phyloP scores from a whole-genome alignment of 2,113 vertebrate genomes.

The Girardinichthys multiradiatus region DNA sequence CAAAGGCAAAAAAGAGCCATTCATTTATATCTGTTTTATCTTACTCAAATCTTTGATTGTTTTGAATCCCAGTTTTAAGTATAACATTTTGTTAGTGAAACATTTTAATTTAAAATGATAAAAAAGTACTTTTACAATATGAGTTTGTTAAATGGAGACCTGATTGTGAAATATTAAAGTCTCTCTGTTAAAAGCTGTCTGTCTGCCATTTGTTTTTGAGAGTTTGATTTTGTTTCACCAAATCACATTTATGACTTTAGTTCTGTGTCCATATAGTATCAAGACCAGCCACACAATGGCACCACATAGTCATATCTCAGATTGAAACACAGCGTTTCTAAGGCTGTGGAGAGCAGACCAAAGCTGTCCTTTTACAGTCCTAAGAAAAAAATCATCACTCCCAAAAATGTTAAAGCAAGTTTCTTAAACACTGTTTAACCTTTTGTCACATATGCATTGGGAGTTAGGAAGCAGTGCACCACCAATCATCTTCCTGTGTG shows the following conservation, averaged over 20 bases:
- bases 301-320: background rate
- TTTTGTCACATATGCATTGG: no score
- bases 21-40: background rate
- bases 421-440: no score
- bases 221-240: background rate
- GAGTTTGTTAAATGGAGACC: background rate
- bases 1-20: background rate
- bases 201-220: background rate
- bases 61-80: background rate
- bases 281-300: conserved; percentile 28
- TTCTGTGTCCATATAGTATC: background rate
- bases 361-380: no score
- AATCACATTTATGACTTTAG: no score
- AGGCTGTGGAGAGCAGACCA: no score
- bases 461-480: no score
- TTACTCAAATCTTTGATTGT: background rate
- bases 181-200: background rate
- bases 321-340: background rate
- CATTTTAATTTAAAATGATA: background rate
- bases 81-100: background rate
- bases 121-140: background rate
- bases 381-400: no score
- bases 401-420: no score
- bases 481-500: no score
- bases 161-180: background rate